phyloP scores from a whole-genome alignment of 2,888 invertebrate genomes.

The Artemia sp. region DNA sequence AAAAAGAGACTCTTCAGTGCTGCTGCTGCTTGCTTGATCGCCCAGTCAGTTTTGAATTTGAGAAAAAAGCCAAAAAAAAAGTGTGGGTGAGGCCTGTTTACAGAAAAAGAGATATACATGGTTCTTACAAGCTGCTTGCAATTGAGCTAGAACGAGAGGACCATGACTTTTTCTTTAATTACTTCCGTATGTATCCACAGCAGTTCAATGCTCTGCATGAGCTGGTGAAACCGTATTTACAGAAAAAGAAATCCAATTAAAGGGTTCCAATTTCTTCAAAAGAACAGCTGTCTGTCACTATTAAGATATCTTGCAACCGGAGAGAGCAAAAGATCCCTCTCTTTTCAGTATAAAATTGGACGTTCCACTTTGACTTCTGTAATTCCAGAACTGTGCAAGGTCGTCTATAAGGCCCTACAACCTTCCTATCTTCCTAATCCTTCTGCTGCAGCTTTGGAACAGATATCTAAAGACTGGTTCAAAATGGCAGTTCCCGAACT shows the following conservation, averaged over 20 bases:
- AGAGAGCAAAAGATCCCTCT: neutral
- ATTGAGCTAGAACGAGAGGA: neutral
- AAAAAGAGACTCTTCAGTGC: too few relatives aligned
- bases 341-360: constrained; percentile 10
- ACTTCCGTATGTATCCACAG: constrained; percentile 6
- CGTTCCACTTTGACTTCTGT: neutral
- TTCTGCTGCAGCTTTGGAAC: neutral
- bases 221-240: neutral
- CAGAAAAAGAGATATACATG: too few relatives aligned
- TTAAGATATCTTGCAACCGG: constrained; percentile 16
- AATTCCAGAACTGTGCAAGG: neutral
- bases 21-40: too few relatives aligned
- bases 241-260: constrained; percentile 1
- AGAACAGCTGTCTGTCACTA: constrained; percentile 15
- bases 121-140: too few relatives aligned
- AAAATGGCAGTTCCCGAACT: constrained; percentile 27
- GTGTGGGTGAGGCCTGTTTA: too few relatives aligned
- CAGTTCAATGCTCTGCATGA: constrained; percentile 6
- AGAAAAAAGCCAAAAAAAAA: too few relatives aligned
- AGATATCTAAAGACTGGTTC: constrained; percentile 22
- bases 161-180: constrained; percentile 17
- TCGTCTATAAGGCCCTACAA: constrained; percentile 7
- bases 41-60: too few relatives aligned
- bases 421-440: constrained; percentile 12
- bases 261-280: constrained; percentile 18